phyloP scores from a whole-genome alignment of 2,797 vertebrate genomes.

The Clarias platycephalus region DNA sequence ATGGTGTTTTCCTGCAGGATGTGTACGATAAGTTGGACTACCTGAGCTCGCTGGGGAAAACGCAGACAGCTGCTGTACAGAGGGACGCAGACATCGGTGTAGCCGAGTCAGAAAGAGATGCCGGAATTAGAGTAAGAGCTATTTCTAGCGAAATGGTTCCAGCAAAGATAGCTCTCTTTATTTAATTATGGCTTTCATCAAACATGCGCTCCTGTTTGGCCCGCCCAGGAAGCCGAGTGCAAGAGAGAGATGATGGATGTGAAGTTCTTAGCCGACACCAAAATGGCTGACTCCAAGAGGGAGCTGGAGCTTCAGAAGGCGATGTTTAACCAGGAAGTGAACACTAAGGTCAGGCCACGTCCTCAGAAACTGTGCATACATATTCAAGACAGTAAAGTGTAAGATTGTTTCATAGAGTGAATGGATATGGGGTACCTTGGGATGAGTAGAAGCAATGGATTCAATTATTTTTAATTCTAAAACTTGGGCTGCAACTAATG shows the following conservation, averaged over 20 bases:
- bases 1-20: slow-evolving; percentile 74
- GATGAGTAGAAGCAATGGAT: not conserved
- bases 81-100: slow-evolving; percentile 93
- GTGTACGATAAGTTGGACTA: slow-evolving; percentile 96
- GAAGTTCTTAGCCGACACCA: slow-evolving; percentile 91
- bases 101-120: slow-evolving; percentile 91
- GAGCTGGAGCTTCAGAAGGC: slow-evolving; percentile 92
- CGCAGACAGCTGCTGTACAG: slow-evolving; percentile 89
- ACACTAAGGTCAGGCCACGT: slow-evolving; percentile 80
- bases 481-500: too few relatives aligned
- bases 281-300: slow-evolving; percentile 90
- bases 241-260: slow-evolving; percentile 92
- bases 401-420: not conserved
- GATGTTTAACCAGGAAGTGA: slow-evolving; percentile 89
- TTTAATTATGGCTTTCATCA: slow-evolving; percentile 27
- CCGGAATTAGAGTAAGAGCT: slow-evolving; percentile 85
- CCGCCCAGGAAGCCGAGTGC: slow-evolving; percentile 86
- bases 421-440: not conserved
- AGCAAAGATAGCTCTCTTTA: not conserved
- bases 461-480: not conserved
- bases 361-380: not conserved
- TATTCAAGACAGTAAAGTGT: not conserved
- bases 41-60: slow-evolving; percentile 93
- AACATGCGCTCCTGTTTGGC: slow-evolving; percentile 8
- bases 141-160: not conserved